phyloP scores from a whole-genome alignment of 2,888 invertebrate species.

The Drosophila paranaensis region DNA sequence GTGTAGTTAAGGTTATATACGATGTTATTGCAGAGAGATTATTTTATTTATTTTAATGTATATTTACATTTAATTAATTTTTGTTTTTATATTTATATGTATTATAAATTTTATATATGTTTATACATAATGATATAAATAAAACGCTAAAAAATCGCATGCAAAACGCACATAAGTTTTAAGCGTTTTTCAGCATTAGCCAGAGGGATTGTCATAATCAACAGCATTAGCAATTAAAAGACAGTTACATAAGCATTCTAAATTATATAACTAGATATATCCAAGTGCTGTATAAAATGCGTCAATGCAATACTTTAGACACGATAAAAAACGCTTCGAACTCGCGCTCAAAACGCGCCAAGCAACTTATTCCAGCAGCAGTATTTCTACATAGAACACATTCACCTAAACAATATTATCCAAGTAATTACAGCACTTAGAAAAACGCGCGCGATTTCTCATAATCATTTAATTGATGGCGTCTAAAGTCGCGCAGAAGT shows the following conservation, averaged over 20 bases:
- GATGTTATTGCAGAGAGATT: too few relatives aligned
- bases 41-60: too few relatives aligned
- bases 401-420: not conserved
- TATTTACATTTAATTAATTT: too few relatives aligned
- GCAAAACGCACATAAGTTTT: not conserved
- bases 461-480: not conserved
- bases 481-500: constrained; percentile 12
- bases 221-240: not conserved
- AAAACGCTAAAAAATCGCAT: not conserved
- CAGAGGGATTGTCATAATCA: not conserved
- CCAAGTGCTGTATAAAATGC: not conserved
- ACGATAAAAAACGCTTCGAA: not conserved
- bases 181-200: not conserved
- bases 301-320: not conserved
- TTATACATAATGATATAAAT: not conserved
- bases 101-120: not conserved
- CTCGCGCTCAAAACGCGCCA: not conserved
- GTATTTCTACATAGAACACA: not conserved
- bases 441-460: constrained; percentile 1
- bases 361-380: not conserved
- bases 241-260: not conserved
- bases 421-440: not conserved
- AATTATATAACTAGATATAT: not conserved
- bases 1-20: too few relatives aligned
- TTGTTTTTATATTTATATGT: too few relatives aligned